These are phyloP conservation scores for Cliona cf. orientalis DNA, from an alignment of 37 sponge, comb jelly and placozoan genomes.

Conservation along the genomic window DNA sequence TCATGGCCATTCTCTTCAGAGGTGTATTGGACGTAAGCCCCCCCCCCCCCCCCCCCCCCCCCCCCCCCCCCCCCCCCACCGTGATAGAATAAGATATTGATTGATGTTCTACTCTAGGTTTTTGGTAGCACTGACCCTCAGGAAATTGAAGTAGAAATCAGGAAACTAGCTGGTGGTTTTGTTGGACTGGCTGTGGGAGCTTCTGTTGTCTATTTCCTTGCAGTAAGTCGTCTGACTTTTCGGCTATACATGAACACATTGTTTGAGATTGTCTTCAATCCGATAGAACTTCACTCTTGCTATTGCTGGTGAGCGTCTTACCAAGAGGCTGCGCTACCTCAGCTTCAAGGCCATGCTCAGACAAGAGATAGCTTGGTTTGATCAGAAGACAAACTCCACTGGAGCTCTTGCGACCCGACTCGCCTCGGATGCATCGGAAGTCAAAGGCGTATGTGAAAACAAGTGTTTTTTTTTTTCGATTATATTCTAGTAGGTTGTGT, in stretches of 20 bases:
- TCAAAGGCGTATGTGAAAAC: slow-evolving; percentile 80
- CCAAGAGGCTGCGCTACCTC: slow-evolving; percentile 67
- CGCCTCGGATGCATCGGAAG: slow-evolving; percentile 88
- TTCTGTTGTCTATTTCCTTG: slow-evolving; percentile 15
- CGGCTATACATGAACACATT: background rate
- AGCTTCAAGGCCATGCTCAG: slow-evolving; percentile 80
- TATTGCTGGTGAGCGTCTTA: slow-evolving; percentile 79
- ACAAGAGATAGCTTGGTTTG: slow-evolving; percentile 91
- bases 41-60: no score
- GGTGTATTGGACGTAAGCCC: slow-evolving; percentile 54
- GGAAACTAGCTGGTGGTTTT: slow-evolving; percentile 12
- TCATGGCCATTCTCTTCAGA: slow-evolving; percentile 74
- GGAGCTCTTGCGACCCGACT: slow-evolving; percentile 84
- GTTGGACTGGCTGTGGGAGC: slow-evolving; percentile 52
- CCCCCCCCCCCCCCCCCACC: background rate
- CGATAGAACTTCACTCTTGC: slow-evolving; percentile 56
- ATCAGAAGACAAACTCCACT: slow-evolving; percentile 64
- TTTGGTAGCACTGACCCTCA: slow-evolving; percentile 50
- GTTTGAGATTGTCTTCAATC: background rate
- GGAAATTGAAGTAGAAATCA: slow-evolving; percentile 1
- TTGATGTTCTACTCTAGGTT: slow-evolving; percentile 20
- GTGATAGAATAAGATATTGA: background rate
- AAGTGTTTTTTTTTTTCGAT: background rate
- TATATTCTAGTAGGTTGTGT: background rate
- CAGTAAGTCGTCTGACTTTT: slow-evolving; percentile 27